Conservation (phyloP, 2,888 invertebrate species). For the Dasypogon diadema region DNA sequence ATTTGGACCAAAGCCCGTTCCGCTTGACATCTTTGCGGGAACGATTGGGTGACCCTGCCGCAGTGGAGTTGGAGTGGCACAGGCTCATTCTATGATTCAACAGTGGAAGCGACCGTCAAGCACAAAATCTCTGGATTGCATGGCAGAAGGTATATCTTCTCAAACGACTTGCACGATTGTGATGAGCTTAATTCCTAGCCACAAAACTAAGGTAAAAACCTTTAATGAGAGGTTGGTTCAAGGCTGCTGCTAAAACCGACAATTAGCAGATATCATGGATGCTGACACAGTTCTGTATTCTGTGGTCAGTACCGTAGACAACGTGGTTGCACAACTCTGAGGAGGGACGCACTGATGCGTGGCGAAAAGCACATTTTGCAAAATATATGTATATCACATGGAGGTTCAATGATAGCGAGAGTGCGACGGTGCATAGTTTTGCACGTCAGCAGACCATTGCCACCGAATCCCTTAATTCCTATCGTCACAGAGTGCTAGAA, state of each 20-base stretch:
- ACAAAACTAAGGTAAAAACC: neutral
- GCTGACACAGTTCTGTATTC: constrained; percentile 10
- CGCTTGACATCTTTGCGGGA: neutral
- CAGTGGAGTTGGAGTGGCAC: neutral
- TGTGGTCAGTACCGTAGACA: constrained; percentile 23
- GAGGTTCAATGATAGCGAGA: no score
- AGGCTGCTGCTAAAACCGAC: constrained; percentile 11
- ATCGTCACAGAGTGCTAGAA: no score
- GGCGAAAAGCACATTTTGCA: constrained; percentile 3
- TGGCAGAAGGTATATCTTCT: neutral
- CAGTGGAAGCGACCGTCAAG: neutral
- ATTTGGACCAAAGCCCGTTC: constrained; percentile 21
- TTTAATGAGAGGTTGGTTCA: constrained; percentile 27
- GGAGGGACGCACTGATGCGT: constrained; percentile 21
- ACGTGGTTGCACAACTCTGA: constrained; percentile 12
- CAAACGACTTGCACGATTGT: neutral
- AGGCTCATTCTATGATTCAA: neutral
- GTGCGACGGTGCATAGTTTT: neutral
- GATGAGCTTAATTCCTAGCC: neutral
- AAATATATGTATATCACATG: neutral
- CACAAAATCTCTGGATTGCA: neutral
- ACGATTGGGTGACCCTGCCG: no score
- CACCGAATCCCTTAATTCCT: neutral
- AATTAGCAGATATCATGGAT: neutral
- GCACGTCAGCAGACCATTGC: neutral